Percentiles rank a stretch among this genome's conserved stretches.
phyloP scores from a whole-genome alignment of 1,140 invertebrate species.

The Hestina assimilis region DNA sequence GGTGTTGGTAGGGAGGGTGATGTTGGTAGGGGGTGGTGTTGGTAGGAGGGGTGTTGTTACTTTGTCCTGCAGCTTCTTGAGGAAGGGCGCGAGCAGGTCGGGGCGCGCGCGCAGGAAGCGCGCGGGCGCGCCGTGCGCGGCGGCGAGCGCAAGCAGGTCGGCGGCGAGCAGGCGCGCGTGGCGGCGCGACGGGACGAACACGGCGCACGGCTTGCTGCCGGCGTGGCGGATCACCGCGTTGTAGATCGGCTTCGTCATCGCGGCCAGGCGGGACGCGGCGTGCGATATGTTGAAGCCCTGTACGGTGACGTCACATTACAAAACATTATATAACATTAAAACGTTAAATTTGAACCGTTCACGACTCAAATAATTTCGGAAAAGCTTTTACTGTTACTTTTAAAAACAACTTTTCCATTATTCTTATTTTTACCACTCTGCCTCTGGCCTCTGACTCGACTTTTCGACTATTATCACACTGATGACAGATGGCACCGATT shows the following conservation, averaged over 20 bases:
- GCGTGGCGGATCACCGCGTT: slow-evolving; percentile 95
- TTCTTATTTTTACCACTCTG: too few relatives aligned
- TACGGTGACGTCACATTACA: too few relatives aligned
- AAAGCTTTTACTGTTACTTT: too few relatives aligned
- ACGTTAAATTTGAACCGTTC: too few relatives aligned
- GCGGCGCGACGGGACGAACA: slow-evolving; percentile 98
- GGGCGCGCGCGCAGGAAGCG: slow-evolving; percentile 94
- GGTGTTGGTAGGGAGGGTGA: background rate
- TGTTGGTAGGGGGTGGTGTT: background rate
- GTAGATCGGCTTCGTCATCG: slow-evolving; percentile 99
- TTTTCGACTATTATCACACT: too few relatives aligned
- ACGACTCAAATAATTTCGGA: too few relatives aligned
- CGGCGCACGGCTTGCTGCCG: slow-evolving; percentile 92
- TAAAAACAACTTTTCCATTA: too few relatives aligned
- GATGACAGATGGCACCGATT: too few relatives aligned
- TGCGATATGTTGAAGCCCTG: slow-evolving; percentile 98
- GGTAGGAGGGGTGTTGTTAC: too few relatives aligned
- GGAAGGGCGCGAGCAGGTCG: slow-evolving; percentile 91
- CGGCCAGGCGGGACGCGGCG: slow-evolving; percentile 95
- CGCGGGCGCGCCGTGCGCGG: slow-evolving; percentile 90
- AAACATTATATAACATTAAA: too few relatives aligned
- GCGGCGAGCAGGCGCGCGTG: slow-evolving; percentile 96
- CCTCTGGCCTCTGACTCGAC: too few relatives aligned
- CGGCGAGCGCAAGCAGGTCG: slow-evolving; percentile 95
- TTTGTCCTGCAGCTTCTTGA: slow-evolving; percentile 93